Evolutionary conservation across 2,888 invertebrate genomes (phyloP).

Genomic region (Actias luna): DNA sequence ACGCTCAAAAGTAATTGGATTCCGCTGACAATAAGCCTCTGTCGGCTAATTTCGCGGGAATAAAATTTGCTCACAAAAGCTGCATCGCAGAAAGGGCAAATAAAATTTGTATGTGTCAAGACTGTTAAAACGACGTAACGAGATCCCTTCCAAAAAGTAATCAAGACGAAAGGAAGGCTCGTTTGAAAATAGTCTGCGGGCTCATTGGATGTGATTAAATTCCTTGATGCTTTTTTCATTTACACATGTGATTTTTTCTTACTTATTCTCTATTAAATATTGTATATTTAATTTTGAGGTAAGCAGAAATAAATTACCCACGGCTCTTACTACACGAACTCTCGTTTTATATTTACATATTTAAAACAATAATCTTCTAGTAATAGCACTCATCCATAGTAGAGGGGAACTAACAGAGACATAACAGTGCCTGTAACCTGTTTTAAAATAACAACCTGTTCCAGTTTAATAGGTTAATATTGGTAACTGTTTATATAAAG

Average conservation of each 20-base stretch:
- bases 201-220: slow-evolving; percentile 41
- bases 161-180: slow-evolving; percentile 49
- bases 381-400: too few species aligned
- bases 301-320: not conserved
- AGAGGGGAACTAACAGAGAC: too few species aligned
- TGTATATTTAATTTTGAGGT: not conserved
- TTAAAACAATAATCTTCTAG: not conserved
- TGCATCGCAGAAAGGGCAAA: slow-evolving; percentile 56
- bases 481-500: too few species aligned
- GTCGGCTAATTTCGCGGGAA: slow-evolving; percentile 57
- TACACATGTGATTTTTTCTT: not conserved
- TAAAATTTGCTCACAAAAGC: slow-evolving; percentile 69
- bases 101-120: slow-evolving; percentile 74
- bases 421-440: too few species aligned
- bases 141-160: slow-evolving; percentile 60
- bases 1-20: slow-evolving; percentile 57
- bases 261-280: not conserved
- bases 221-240: not conserved
- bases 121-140: slow-evolving; percentile 74
- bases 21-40: slow-evolving; percentile 55
- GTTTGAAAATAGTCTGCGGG: slow-evolving; percentile 65
- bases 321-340: not conserved
- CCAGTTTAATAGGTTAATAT: too few species aligned
- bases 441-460: too few species aligned
- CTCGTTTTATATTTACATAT: not conserved